Evolutionary conservation across 2,797 vertebrate species (phyloP).

Genomic region (Rhyacichthys aspro): DNA sequence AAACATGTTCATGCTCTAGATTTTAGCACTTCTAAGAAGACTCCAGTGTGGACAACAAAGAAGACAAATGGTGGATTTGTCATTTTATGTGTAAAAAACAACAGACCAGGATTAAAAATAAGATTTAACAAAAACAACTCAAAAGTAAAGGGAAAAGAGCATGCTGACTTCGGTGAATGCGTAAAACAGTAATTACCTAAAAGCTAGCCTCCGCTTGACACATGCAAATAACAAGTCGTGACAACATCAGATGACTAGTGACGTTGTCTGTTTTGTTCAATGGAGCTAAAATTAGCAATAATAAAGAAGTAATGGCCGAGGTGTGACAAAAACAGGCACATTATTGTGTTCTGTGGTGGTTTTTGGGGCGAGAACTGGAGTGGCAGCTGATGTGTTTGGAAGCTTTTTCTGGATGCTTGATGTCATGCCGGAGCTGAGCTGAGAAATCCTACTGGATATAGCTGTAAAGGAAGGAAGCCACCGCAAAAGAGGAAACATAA

Average conservation of each 20-base stretch:
- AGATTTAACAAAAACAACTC: constrained; percentile 29
- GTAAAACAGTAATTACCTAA: constrained; percentile 73
- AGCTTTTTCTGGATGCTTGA: constrained; percentile 71
- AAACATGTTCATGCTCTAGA: too few relatives aligned
- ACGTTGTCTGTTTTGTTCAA: constrained; percentile 65
- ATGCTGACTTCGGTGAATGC: constrained; percentile 40
- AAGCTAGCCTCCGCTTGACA: constrained; percentile 54
- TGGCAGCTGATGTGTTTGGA: constrained; percentile 47
- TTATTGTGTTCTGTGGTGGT: constrained; percentile 66
- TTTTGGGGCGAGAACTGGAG: constrained; percentile 56
- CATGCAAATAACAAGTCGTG: constrained; percentile 57
- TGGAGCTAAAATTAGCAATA: constrained; percentile 60
- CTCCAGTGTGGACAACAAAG: constrained; percentile 38
- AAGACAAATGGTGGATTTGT: constrained; percentile 12
- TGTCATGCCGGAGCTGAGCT: constrained; percentile 68
- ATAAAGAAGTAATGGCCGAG: constrained; percentile 64
- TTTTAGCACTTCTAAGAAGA: constrained; percentile 60
- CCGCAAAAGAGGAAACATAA: constrained; percentile 64
- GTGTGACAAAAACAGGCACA: constrained; percentile 69
- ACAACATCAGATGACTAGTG: constrained; percentile 64
- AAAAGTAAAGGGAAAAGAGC: constrained; percentile 34
- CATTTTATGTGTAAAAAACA: constrained; percentile 47
- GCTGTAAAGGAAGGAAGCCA: constrained; percentile 61
- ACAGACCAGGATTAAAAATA: constrained; percentile 29
- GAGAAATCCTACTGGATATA: constrained; percentile 64